Percentiles rank a stretch among this genome's conserved stretches.
Evolutionary conservation across 2,797 vertebrate genomes (phyloP).

Genomic region (Picus viridis): DNA sequence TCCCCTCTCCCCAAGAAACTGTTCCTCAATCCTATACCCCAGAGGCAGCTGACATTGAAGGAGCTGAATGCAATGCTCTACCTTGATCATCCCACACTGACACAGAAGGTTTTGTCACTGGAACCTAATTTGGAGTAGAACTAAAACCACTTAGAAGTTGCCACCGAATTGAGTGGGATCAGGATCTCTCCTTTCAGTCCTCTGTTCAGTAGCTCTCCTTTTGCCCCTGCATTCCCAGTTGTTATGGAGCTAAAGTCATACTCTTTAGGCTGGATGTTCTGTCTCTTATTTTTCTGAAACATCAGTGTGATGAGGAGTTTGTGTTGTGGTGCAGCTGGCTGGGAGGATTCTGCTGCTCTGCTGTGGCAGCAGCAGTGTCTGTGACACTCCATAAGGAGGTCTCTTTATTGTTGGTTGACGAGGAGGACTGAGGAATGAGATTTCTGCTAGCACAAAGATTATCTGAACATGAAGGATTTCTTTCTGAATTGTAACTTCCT

Average conservation of each 20-base stretch:
- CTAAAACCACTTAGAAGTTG: background rate
- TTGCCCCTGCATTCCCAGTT: background rate
- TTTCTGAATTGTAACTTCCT: background rate
- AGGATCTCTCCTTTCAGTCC: background rate
- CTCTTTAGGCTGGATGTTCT: background rate
- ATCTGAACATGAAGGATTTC: background rate
- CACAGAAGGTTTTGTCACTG: slow-evolving; percentile 53
- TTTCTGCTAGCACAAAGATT: background rate
- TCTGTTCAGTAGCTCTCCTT: background rate
- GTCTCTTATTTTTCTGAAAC: background rate
- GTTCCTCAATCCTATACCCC: background rate
- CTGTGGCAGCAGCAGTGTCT: background rate
- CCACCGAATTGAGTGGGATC: background rate
- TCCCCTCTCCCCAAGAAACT: background rate
- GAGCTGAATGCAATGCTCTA: background rate
- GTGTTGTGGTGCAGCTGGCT: background rate
- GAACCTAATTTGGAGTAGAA: slow-evolving; percentile 49
- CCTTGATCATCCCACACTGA: background rate
- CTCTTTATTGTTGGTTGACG: background rate
- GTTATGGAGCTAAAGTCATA: background rate
- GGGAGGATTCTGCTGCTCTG: background rate
- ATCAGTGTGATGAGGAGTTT: rapidly evolving
- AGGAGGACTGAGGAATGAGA: background rate
- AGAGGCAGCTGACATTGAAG: background rate
- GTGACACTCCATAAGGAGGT: background rate